These are phyloP conservation scores for Mongoloraphidia duomilia DNA, from an alignment of 2,888 invertebrate genomes.

Conservation along the genomic window DNA sequence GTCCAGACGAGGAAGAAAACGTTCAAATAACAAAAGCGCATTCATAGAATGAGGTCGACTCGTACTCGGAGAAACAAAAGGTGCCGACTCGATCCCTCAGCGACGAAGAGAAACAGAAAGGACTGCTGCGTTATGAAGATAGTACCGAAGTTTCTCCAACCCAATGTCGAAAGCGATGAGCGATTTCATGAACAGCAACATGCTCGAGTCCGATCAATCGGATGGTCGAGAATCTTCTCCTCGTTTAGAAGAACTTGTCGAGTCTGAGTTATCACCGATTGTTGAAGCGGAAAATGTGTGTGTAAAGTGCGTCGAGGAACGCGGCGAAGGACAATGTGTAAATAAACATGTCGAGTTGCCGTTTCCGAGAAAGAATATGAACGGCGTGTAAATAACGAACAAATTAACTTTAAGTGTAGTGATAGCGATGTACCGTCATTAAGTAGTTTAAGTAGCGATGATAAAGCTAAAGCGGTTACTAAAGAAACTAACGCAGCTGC, in stretches of 20 bases:
- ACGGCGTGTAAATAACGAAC: constrained; percentile 1
- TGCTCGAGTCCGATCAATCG: constrained; percentile 17
- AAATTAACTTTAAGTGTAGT: constrained; percentile 1
- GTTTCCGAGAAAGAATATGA: constrained; percentile 13
- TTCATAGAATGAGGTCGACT: neutral
- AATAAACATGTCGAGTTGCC: neutral
- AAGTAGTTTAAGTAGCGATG: constrained; percentile 12
- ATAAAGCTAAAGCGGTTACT: constrained; percentile 26
- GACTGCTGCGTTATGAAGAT: constrained; percentile 24
- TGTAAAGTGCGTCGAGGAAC: neutral
- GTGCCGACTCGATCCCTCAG: constrained; percentile 32
- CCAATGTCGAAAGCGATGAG: constrained; percentile 24
- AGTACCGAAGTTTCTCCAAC: constrained; percentile 16
- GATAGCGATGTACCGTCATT: constrained; percentile 15
- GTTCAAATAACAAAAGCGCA: neutral
- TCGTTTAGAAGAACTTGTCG: neutral
- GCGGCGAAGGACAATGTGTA: neutral
- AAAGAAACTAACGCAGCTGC: constrained; percentile 24
- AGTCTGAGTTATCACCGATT: neutral
- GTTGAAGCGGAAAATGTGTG: neutral
- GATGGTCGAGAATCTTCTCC: constrained; percentile 7
- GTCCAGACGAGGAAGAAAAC: constrained; percentile 59
- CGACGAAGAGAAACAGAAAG: constrained; percentile 41
- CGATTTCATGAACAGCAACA: constrained; percentile 29
- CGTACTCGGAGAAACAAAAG: constrained; percentile 3